phyloP scores from a whole-genome alignment of 2,888 invertebrate species.

The Uloborus plumipes region DNA sequence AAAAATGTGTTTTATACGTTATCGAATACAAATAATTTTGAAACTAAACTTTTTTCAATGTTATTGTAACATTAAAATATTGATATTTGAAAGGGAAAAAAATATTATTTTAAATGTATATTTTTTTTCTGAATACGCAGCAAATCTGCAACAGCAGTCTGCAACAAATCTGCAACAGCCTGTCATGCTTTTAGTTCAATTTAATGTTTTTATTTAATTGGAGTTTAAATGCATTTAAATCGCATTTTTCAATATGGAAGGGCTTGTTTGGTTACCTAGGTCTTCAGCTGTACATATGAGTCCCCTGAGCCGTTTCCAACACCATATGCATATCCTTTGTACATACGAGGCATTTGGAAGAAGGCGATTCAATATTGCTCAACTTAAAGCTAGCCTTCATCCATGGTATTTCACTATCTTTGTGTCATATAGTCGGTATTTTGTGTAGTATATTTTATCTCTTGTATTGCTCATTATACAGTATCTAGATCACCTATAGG shows the following conservation, averaged over 20 bases:
- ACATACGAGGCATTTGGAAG: slow-evolving; percentile 23
- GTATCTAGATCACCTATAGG: slow-evolving; percentile 41
- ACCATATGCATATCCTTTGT: slow-evolving; percentile 40
- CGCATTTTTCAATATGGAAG: slow-evolving; percentile 30
- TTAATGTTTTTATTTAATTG: too few species aligned
- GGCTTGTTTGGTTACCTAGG: slow-evolving; percentile 51
- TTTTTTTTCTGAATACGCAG: too few species aligned
- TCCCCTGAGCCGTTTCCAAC: slow-evolving; percentile 7
- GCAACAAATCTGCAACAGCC: too few species aligned
- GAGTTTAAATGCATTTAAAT: too few species aligned
- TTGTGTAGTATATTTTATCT: slow-evolving; percentile 27
- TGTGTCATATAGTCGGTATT: slow-evolving; percentile 20
- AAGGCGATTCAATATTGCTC: slow-evolving; percentile 48
- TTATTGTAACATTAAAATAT: too few species aligned
- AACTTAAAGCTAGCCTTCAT: slow-evolving; percentile 26
- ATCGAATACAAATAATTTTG: too few species aligned
- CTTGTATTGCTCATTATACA: slow-evolving; percentile 50
- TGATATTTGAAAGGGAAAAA: too few species aligned
- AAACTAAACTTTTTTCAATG: too few species aligned
- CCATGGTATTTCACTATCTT: slow-evolving; percentile 20
- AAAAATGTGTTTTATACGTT: too few species aligned
- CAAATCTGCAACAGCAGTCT: too few species aligned
- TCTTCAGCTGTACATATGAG: neutral
- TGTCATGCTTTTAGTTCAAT: too few species aligned
- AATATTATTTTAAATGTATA: too few species aligned